Evolutionary conservation across 2,113 vertebrate genomes (phyloP).

Genomic region (Osmerus mordax): DNA sequence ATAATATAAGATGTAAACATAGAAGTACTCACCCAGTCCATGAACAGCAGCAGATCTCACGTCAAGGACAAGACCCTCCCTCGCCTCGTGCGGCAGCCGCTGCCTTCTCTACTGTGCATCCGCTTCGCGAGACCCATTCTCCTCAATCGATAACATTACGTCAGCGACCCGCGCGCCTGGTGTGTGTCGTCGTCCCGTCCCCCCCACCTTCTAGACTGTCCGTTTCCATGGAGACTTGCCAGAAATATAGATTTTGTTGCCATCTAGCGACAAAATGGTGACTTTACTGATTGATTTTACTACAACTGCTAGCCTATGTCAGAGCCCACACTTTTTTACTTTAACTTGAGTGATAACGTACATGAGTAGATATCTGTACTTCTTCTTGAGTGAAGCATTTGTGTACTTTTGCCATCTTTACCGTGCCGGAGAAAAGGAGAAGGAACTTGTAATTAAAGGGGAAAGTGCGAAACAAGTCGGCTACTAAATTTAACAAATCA

Average conservation of each 20-base stretch:
- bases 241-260: constrained; percentile 15
- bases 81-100: constrained; percentile 39
- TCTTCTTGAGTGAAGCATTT: background rate
- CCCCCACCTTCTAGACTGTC: constrained; percentile 29
- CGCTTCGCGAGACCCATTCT: constrained; percentile 44
- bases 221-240: constrained; percentile 65
- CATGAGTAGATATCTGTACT: background rate
- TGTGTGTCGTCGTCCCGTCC: too few species aligned
- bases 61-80: constrained; percentile 3
- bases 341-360: too few species aligned
- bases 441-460: too few species aligned
- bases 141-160: constrained; percentile 61
- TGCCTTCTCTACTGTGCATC: background rate
- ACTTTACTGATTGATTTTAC: background rate
- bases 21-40: constrained; percentile 50
- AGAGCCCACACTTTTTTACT: too few species aligned
- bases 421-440: too few species aligned
- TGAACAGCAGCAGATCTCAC: background rate
- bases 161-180: constrained; percentile 49
- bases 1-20: background rate
- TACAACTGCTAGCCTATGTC: too few species aligned
- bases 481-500: too few species aligned
- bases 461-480: too few species aligned
- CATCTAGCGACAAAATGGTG: constrained; percentile 46
- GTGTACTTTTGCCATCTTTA: background rate